phyloP scores from a whole-genome alignment of 2,797 vertebrate species.

The Martes flavigula region DNA sequence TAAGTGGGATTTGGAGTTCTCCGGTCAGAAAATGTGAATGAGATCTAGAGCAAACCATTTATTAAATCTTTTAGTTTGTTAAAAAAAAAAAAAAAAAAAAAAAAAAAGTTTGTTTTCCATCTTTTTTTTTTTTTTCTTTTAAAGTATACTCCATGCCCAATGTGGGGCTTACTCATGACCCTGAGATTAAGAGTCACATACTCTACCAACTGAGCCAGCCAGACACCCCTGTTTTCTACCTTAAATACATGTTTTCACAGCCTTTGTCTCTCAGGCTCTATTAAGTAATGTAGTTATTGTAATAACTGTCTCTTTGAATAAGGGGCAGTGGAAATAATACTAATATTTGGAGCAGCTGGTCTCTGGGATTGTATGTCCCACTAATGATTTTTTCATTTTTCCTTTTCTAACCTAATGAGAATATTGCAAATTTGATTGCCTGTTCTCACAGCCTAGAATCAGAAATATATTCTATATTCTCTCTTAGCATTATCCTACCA shows the following conservation, averaged over 20 bases:
- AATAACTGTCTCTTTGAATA: slow-evolving; percentile 38
- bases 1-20: slow-evolving; percentile 1
- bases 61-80: slow-evolving; percentile 4
- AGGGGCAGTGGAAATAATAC: slow-evolving; percentile 1
- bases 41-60: slow-evolving; percentile 52
- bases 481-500: background rate
- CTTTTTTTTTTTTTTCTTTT: background rate
- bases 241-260: slow-evolving; percentile 46
- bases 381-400: slow-evolving; percentile 41
- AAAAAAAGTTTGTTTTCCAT: background rate
- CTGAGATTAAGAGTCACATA: background rate
- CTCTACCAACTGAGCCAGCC: background rate
- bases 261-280: slow-evolving; percentile 47
- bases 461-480: slow-evolving; percentile 34
- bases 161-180: background rate
- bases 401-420: slow-evolving; percentile 58
- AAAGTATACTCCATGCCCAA: background rate
- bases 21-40: slow-evolving; percentile 39
- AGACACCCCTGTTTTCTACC: slow-evolving; percentile 21
- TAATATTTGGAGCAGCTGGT: slow-evolving; percentile 35
- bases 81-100: background rate
- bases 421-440: slow-evolving; percentile 19
- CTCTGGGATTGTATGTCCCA: slow-evolving; percentile 14
- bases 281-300: slow-evolving; percentile 38
- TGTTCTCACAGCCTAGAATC: background rate